Percentiles rank a stretch among this genome's conserved stretches.
These are phyloP conservation scores for Lottia scabra DNA, from an alignment of 2,888 invertebrate genomes.

Conservation along the genomic window DNA sequence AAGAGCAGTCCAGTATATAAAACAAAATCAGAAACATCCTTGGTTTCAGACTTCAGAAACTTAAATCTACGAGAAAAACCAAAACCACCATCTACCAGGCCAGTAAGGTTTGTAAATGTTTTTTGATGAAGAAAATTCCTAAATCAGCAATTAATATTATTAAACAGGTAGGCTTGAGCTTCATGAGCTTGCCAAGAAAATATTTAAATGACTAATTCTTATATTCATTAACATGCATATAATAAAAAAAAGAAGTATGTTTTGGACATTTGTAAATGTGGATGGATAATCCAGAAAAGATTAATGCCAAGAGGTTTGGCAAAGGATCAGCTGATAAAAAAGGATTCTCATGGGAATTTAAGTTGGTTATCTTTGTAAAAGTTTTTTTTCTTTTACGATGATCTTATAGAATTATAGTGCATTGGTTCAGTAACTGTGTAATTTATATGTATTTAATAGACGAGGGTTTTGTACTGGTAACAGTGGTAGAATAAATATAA, in stretches of 20 bases:
- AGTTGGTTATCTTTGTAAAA: no score
- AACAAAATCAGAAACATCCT: slow-evolving; percentile 46
- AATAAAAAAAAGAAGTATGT: no score
- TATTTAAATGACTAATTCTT: background rate
- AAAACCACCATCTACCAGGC: slow-evolving; percentile 10
- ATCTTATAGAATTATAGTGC: no score
- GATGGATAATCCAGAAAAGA: no score
- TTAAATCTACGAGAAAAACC: slow-evolving; percentile 32
- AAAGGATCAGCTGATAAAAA: no score
- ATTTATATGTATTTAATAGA: background rate
- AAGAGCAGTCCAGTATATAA: slow-evolving; percentile 55
- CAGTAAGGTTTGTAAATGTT: background rate
- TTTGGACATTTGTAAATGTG: no score
- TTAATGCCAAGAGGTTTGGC: no score
- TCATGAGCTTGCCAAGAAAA: background rate
- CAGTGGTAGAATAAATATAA: slow-evolving; percentile 34
- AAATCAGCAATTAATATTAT: no score
- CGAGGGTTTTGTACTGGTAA: slow-evolving; percentile 5
- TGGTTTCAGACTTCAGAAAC: slow-evolving; percentile 41
- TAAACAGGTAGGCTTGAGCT: background rate
- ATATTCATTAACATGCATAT: no score
- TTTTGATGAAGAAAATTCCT: no score
- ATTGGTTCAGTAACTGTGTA: background rate
- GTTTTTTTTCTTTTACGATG: no score
- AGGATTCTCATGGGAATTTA: no score